Evolutionary conservation across 2,888 invertebrate species (phyloP), one percentile per base, ranked within the genome.

Genomic region (Orchesella flavescens): DNA sequence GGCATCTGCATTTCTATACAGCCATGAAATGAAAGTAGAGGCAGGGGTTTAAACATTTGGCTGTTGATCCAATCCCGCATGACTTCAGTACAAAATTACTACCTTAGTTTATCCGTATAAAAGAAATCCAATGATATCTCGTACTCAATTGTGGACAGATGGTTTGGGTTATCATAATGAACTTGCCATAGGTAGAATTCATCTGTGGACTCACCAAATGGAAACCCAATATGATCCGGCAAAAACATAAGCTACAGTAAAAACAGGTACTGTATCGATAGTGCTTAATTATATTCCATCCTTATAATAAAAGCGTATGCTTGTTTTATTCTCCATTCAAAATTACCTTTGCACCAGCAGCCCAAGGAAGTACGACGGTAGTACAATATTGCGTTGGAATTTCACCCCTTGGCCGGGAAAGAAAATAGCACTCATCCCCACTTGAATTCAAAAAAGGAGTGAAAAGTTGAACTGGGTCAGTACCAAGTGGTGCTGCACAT

Each of bases 91-190:
- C n/a, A 34, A n/a, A 12, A 9, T 4, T 21, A 61, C 7, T 53
- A 53, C 24, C 83, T 65, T 0, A 76, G 4, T 0, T 75, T 59
- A 1, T 68, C 68, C 1, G 77, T 77, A 61, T 77, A 73, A 49
- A 66, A 83, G 17, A 83, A 19, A 55, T 77, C 73, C 5, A 83
- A 13, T 0, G n/a, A 24, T 7, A 46, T 12, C 12, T 73, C 57
- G 7, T 77, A 13, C 4, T 19, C 15, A 19, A 75, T 44, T 2
- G 19, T 65, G 5, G 72, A 7, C 7, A 44, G 19, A 1, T 12
- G 1, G 4, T 73, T 44, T 5, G 68, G 72, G 24, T 83, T 83
- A 12, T 83, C 78, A 61, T 78, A 78, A 15, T 83, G 78, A 17
- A 49, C n/a, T 19, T 69, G 69, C 7, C 49, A 19, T 17, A 83